phyloP scores from a whole-genome alignment of 2,888 invertebrate genomes.

The Drosophila koepferae region DNA sequence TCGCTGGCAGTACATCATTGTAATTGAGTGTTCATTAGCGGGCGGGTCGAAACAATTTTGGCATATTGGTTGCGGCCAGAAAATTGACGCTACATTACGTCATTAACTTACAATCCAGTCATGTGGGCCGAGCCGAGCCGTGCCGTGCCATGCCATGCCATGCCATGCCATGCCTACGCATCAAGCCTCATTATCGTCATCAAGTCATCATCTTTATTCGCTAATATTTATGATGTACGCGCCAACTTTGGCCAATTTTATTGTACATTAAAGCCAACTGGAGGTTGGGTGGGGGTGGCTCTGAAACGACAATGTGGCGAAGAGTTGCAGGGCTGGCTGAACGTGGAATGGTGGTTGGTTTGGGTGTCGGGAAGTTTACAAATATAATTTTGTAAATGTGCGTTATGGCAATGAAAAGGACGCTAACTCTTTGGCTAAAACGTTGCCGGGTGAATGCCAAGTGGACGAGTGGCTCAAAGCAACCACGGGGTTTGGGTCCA shows the following conservation, averaged over 20 bases:
- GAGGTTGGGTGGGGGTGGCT: neutral
- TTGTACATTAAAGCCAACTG: conserved; percentile 70
- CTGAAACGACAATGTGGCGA: neutral
- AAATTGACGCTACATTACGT: conserved; percentile 56
- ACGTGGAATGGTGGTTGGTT: conserved; percentile 12
- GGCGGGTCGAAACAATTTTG: conserved; percentile 66
- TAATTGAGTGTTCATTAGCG: conserved; percentile 81
- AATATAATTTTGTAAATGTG: conserved; percentile 79
- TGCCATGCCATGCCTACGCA: conserved; percentile 10
- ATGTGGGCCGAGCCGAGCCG: conserved; percentile 12
- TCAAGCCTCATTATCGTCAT: conserved; percentile 69
- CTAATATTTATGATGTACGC: conserved; percentile 79
- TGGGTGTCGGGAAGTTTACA: conserved; percentile 67
- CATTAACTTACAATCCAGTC: conserved; percentile 64
- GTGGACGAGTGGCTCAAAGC: conserved; percentile 26
- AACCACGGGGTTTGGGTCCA: neutral
- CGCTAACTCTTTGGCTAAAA: conserved; percentile 62
- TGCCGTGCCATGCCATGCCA: neutral
- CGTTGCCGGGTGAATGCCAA: conserved; percentile 30
- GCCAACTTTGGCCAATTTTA: conserved; percentile 75
- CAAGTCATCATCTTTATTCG: conserved; percentile 77
- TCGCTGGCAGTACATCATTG: conserved; percentile 69
- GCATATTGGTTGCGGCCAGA: conserved; percentile 70
- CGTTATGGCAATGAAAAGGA: conserved; percentile 75
- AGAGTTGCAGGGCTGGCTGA: neutral